Evolutionary conservation across 2,888 invertebrate species (phyloP), one percentile per base, ranked within the genome.

Genomic region (Cantharis rufa): DNA sequence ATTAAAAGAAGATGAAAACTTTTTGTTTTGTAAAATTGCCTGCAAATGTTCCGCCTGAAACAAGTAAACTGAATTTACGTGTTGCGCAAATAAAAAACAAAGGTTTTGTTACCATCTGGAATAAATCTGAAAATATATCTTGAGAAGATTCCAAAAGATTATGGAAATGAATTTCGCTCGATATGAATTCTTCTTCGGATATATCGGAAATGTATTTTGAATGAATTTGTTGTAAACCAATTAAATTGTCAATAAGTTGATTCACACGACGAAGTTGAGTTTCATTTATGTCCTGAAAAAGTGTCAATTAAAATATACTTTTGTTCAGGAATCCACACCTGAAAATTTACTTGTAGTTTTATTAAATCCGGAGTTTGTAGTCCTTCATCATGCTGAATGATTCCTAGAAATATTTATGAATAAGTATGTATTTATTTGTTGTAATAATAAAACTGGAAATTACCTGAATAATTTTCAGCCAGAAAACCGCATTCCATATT

Each of bases 171-270:
- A 78, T 79, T n/a, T 64, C 68, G 70, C 75, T 24, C 80, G 81
- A 75, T 81, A 81, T 61, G 81, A 79, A 69, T 84, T 85, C 63
- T 84, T 86, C 75, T 83, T 84, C 61, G 3, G 81, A 76, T 11
- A 86, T 80, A 78, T 82, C 82, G n/a, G 82, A 80, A 28, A 84
- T 81, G 9, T 86, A 84, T 32, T 80, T 81, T 4, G 82, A 82
- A 78, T 88, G 88, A 0, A 87, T 88, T 76, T 88, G 88, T 83
- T 89, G 89, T 15, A 90, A 84, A 71, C 85, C 85, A 16, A 84
- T 80, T 76, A 90, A 84, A 82, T 88, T 88, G 24, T 87, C 86
- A 10, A 86, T 85, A 16, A 90, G 81, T 69, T 86, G 85, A 72
- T 84, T 86, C 3, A 88, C 86, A 21, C 89, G 83, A 68, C 85